A percentile compares a stretch with the other conserved stretches of the same genome.
Evolutionary conservation across 2,797 vertebrate genomes (phyloP).

Genomic region (Scyliorhinus canicula): DNA sequence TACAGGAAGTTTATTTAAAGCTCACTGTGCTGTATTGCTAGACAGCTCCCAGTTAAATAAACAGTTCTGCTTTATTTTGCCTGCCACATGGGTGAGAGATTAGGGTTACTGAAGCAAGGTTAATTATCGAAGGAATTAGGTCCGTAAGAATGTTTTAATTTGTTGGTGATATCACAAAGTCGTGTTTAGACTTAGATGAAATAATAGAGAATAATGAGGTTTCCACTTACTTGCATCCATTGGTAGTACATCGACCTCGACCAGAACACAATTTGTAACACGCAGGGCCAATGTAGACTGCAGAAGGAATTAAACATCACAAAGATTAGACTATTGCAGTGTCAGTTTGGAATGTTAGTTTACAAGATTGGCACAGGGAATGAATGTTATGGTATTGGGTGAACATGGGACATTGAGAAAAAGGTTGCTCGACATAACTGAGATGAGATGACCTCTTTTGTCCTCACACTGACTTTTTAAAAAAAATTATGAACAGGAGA

Average conservation of each 20-base stretch:
- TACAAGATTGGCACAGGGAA: slow-evolving; percentile 32
- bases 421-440: not conserved
- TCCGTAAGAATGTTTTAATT: slow-evolving; percentile 8
- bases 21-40: not conserved
- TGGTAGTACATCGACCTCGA: slow-evolving; percentile 87
- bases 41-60: not conserved
- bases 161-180: not conserved
- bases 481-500: not conserved
- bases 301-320: slow-evolving; percentile 41
- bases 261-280: slow-evolving; percentile 95
- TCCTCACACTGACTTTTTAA: not conserved
- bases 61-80: not conserved
- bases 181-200: not conserved
- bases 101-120: not conserved
- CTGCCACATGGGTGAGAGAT: not conserved
- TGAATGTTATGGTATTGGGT: not conserved
- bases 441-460: not conserved
- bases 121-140: not conserved
- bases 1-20: slow-evolving; percentile 9
- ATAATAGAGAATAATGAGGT: not conserved
- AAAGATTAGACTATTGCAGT: not conserved
- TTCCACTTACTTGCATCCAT: slow-evolving; percentile 86
- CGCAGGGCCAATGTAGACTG: slow-evolving; percentile 91
- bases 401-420: not conserved
- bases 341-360: not conserved